Conservation (phyloP, 2,888 invertebrate genomes). For the Penaeus monodon region DNA sequence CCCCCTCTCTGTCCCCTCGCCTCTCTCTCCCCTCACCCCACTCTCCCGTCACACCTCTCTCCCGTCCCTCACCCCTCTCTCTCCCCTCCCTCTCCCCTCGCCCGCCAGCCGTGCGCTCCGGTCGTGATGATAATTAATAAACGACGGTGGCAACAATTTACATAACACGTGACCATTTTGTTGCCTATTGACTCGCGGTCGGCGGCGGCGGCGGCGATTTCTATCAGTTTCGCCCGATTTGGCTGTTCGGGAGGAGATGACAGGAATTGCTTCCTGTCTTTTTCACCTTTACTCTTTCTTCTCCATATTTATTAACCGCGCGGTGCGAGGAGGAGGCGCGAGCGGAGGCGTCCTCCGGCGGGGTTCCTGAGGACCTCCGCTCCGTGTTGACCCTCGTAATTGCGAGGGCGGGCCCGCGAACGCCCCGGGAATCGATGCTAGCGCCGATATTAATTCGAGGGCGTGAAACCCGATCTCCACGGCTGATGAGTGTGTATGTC, state of each 20-base stretch:
- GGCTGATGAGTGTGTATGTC: neutral
- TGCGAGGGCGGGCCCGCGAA: constrained; percentile 33
- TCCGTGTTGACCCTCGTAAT: constrained; percentile 49
- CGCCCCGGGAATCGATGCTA: constrained; percentile 43
- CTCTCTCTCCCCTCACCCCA: too few relatives aligned
- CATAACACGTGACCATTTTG: constrained; percentile 14
- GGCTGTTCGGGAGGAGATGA: neutral
- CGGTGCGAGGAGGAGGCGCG: neutral
- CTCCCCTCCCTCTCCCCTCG: too few relatives aligned
- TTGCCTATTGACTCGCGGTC: neutral
- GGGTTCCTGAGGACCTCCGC: constrained; percentile 24
- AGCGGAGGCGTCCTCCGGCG: neutral
- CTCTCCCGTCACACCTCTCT: too few relatives aligned
- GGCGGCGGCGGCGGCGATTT: neutral
- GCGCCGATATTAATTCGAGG: constrained; percentile 54
- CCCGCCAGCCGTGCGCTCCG: too few relatives aligned
- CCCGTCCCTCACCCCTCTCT: too few relatives aligned
- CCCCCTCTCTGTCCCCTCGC: too few relatives aligned
- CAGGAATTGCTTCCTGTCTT: too few relatives aligned
- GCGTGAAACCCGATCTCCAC: constrained; percentile 37
- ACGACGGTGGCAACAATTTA: neutral
- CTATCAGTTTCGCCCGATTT: too few relatives aligned
- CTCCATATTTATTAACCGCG: too few relatives aligned
- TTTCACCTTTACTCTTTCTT: too few relatives aligned
- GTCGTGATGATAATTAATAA: neutral